Evolutionary conservation across 2,797 vertebrate species (phyloP), one percentile per base, ranked within the genome.

Genomic region (Buceros bicornis): DNA sequence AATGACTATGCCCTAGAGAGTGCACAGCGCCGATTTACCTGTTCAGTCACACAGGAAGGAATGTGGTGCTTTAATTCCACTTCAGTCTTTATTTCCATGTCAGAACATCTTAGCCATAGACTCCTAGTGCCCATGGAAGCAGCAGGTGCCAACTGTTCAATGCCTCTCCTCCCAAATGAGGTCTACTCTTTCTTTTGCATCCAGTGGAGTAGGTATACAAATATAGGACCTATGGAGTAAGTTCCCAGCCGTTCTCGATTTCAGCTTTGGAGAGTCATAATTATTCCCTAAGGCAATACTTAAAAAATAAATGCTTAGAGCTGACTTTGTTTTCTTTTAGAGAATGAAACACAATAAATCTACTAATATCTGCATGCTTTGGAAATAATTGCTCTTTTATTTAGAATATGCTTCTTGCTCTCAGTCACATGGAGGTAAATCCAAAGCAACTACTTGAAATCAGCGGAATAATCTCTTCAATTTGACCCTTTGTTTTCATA

Each of bases 371-470:
- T 31, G 22, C 78, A 42, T 71, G 53, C 40, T 82, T 80, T 47
- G 67, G 42, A 87, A 95, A 64, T 73, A 93, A 95, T 62, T 83
- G 37, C 33, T 65, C 25, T 66, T 80, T 74, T 85, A 73, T 87
- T 95, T 81, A 93, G 58, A 89, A 33, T 16, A 56, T n/a, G 25
- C 17, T 76, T 95, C 67, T 79, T 89, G 64, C 13, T 91, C n/a
- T 85, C 35, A 76, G 35, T 76, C 57, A 67, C 24, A 87, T 25
- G 8, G 40, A 91, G 31, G 42, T 64, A 93, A 95, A 88, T 84
- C 43, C 66, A 80, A 94, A 94, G 60, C 71, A 96, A 87, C 31
- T 64, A 77, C 64, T 94, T 92, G 74, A 95, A 87, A 93, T 70
- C 53, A 95, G 35, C 65, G 20, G 25, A 95, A 82, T 43, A 84